Evolutionary conservation across 2,888 invertebrate species (phyloP).

Genomic region (Diaprepes abbreviatus): DNA sequence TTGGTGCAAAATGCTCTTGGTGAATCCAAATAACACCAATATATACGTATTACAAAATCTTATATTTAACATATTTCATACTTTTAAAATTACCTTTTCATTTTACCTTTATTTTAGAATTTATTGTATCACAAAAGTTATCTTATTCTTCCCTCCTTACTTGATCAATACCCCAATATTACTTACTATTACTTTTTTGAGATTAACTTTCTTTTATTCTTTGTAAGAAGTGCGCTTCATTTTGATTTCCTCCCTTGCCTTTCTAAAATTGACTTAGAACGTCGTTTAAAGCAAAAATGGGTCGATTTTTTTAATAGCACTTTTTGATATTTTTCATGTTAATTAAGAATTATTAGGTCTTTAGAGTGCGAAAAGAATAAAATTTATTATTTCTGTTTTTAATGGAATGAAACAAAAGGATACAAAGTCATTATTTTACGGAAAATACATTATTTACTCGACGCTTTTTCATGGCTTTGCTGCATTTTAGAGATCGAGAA

Average conservation of each 20-base stretch:
- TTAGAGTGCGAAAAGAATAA: no score
- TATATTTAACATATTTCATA: no score
- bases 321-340: background rate
- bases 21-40: no score
- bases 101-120: background rate
- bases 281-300: background rate
- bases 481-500: no score
- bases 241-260: conserved; percentile 5
- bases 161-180: background rate
- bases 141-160: background rate
- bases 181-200: conserved; percentile 3
- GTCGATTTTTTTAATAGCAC: background rate
- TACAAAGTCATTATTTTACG: no score
- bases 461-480: no score
- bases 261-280: conserved; percentile 5
- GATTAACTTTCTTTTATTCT: conserved; percentile 18
- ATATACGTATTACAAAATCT: background rate
- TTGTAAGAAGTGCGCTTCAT: conserved; percentile 6
- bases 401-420: no score
- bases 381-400: no score
- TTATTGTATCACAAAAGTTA: conserved; percentile 1
- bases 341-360: background rate
- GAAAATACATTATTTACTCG: no score
- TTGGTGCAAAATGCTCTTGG: no score
- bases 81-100: no score